Percentiles rank a stretch among this genome's conserved stretches.
These are phyloP conservation scores for Apodemia zela DNA, from an alignment of 2,888 invertebrate species.

Conservation along the genomic window DNA sequence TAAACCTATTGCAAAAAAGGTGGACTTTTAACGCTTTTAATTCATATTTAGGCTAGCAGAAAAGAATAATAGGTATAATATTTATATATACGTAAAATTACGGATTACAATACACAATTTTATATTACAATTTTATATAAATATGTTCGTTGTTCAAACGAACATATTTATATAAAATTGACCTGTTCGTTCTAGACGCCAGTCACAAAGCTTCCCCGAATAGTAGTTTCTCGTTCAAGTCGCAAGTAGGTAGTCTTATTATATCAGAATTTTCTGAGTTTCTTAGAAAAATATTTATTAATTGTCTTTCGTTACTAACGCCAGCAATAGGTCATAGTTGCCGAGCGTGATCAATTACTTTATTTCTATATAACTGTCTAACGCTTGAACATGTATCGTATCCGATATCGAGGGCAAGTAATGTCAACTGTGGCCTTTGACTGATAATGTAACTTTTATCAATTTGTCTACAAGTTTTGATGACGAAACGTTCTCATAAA, in stretches of 20 bases:
- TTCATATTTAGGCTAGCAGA: too few species aligned
- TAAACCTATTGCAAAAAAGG: too few species aligned
- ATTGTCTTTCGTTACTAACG: slow-evolving; percentile 2
- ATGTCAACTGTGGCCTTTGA: slow-evolving; percentile 16
- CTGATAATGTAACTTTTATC: slow-evolving; percentile 9
- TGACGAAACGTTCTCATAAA: slow-evolving; percentile 2
- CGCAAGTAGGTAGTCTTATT: slow-evolving; percentile 2
- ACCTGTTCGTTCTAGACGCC: background rate
- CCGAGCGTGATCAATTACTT: slow-evolving; percentile 9
- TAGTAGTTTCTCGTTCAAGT: background rate
- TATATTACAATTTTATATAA: too few species aligned
- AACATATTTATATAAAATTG: background rate
- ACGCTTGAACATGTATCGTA: background rate
- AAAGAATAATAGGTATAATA: too few species aligned
- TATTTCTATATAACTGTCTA: slow-evolving; percentile 5
- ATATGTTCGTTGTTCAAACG: too few species aligned
- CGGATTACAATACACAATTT: too few species aligned
- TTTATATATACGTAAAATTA: too few species aligned
- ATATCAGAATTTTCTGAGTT: slow-evolving; percentile 23
- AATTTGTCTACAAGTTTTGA: slow-evolving; percentile 6
- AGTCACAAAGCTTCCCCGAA: too few species aligned
- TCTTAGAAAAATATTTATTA: slow-evolving; percentile 7
- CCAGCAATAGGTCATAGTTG: background rate
- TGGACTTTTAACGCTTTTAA: too few species aligned
- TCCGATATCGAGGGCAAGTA: slow-evolving; percentile 10